These are phyloP conservation scores for Chloroceryle aenea DNA, from an alignment of 2,113 vertebrate species.

Conservation along the genomic window DNA sequence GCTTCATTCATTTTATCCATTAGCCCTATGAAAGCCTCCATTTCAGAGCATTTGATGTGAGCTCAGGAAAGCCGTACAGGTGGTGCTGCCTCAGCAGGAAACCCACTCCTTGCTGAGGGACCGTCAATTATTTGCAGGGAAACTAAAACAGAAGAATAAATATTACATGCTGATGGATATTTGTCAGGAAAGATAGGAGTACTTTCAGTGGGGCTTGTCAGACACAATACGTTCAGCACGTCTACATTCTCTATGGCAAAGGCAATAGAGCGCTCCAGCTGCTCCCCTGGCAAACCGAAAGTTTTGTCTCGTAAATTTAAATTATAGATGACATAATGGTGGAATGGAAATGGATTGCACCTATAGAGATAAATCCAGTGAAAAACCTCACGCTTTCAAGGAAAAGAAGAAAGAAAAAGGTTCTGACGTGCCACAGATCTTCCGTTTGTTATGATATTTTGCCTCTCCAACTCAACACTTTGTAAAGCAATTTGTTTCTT, in stretches of 20 bases:
- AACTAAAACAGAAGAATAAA: slow-evolving; percentile 76
- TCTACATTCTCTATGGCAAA: slow-evolving; percentile 75
- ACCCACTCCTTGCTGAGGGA: slow-evolving; percentile 44
- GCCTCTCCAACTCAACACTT: slow-evolving; percentile 68
- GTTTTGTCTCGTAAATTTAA: slow-evolving; percentile 80
- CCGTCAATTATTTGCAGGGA: slow-evolving; percentile 68
- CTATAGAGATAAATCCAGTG: slow-evolving; percentile 73
- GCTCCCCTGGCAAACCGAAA: slow-evolving; percentile 75
- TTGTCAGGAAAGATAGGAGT: slow-evolving; percentile 71
- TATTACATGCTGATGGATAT: slow-evolving; percentile 79
- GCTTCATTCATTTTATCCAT: slow-evolving; percentile 29
- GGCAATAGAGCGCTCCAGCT: slow-evolving; percentile 73
- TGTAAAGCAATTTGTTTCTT: slow-evolving; percentile 45
- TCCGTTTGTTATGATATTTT: slow-evolving; percentile 71
- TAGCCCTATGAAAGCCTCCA: slow-evolving; percentile 25
- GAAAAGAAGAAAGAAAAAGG: slow-evolving; percentile 37
- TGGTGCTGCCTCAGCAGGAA: slow-evolving; percentile 70
- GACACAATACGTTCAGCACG: slow-evolving; percentile 58
- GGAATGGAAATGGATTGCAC: slow-evolving; percentile 77
- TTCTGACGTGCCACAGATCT: slow-evolving; percentile 58
- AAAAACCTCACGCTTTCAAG: slow-evolving; percentile 63
- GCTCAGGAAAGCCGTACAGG: slow-evolving; percentile 6
- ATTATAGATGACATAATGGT: slow-evolving; percentile 79
- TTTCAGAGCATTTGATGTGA: slow-evolving; percentile 23
- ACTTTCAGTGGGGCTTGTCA: slow-evolving; percentile 70